Percentiles rank a stretch among this genome's conserved stretches.
phyloP scores from a whole-genome alignment of 1,140 invertebrate genomes.

The Scaptomyza montana region DNA sequence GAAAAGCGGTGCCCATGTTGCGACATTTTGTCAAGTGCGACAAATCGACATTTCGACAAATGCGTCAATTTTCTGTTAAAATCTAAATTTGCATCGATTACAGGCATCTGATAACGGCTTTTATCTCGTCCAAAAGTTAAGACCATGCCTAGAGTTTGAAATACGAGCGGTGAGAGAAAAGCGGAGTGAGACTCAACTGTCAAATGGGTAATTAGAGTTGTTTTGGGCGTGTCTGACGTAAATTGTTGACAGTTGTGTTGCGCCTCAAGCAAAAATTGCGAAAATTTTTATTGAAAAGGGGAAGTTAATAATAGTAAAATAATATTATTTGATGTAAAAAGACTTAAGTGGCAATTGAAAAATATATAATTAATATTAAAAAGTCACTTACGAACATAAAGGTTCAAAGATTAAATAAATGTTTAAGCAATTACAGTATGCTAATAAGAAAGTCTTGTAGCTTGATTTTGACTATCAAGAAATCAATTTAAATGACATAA shows the following conservation, averaged over 20 bases:
- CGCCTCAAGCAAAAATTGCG: slow-evolving; percentile 32
- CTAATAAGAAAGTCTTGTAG: background rate
- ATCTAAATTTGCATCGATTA: slow-evolving; percentile 58
- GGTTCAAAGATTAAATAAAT: too few species aligned
- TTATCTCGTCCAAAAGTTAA: slow-evolving; percentile 18
- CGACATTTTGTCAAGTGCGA: slow-evolving; percentile 9
- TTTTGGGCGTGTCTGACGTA: slow-evolving; percentile 35
- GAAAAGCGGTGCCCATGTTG: slow-evolving; percentile 31
- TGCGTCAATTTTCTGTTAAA: slow-evolving; percentile 68
- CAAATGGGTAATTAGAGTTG: slow-evolving; percentile 62
- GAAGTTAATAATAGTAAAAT: slow-evolving; percentile 9
- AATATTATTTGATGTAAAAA: background rate
- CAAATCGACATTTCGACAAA: slow-evolving; percentile 50
- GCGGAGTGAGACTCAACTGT: background rate
- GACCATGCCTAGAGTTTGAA: slow-evolving; percentile 2
- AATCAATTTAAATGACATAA: slow-evolving; percentile 55
- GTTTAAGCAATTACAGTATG: too few species aligned
- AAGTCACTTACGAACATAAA: background rate
- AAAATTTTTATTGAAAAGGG: slow-evolving; percentile 4
- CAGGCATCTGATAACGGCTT: slow-evolving; percentile 29
- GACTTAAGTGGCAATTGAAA: background rate
- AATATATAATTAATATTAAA: background rate
- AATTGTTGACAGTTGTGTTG: slow-evolving; percentile 66
- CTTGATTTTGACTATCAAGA: slow-evolving; percentile 30
- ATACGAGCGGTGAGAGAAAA: slow-evolving; percentile 1